Conservation (phyloP, 2,797 vertebrate genomes). For the Scolopax bukidnonensis region DNA sequence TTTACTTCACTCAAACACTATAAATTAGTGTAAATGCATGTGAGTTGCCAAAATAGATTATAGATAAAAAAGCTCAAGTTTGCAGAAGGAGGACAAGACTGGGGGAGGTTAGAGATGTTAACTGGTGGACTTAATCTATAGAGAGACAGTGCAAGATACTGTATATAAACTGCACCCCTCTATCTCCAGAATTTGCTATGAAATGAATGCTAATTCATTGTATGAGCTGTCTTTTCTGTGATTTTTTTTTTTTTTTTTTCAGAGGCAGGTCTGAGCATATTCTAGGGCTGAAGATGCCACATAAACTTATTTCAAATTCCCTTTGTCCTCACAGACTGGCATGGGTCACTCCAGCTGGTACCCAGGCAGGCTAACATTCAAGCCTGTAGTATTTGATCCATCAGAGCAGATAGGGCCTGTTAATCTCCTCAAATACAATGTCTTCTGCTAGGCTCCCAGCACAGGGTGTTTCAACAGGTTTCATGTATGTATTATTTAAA, state of each 20-base stretch:
- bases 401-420: background rate
- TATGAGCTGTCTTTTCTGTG: background rate
- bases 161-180: background rate
- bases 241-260: background rate
- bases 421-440: background rate
- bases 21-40: background rate
- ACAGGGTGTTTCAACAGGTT: background rate
- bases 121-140: background rate
- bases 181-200: background rate
- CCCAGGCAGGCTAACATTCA: background rate
- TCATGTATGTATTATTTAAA: background rate
- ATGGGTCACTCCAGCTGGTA: background rate
- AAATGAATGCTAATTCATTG: background rate
- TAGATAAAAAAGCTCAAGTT: background rate
- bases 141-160: background rate
- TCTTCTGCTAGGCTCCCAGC: background rate
- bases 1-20: background rate
- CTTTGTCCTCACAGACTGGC: background rate
- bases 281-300: background rate
- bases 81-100: background rate
- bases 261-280: background rate
- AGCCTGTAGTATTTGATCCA: background rate
- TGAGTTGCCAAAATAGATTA: accelerated
- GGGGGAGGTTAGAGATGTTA: background rate
- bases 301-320: background rate